These are phyloP conservation scores for Bergia sp. DNA, from an alignment of 92 coral and sea anemone species.

Conservation along the genomic window DNA sequence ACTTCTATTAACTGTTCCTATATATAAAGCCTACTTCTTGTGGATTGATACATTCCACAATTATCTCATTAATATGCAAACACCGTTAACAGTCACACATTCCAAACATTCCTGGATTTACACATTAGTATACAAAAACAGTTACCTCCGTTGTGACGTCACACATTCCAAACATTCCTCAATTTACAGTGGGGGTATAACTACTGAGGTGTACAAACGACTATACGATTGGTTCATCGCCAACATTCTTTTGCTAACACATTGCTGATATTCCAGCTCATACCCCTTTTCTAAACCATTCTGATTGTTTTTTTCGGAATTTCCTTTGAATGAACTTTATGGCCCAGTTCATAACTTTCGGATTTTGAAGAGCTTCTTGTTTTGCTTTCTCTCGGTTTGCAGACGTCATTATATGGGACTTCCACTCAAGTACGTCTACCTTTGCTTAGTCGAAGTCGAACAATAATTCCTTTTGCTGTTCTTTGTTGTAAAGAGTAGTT, in stretches of 20 bases:
- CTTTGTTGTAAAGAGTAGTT: conserved; percentile 50
- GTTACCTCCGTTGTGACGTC: too few relatives aligned
- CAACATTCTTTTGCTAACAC: conserved; percentile 48
- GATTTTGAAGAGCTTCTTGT: conserved; percentile 54
- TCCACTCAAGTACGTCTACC: conserved; percentile 65
- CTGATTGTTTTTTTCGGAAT: conserved; percentile 73
- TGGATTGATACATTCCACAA: too few relatives aligned
- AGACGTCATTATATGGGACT: conserved; percentile 71
- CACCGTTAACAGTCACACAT: too few relatives aligned
- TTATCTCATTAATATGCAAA: too few relatives aligned
- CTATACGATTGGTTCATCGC: neutral
- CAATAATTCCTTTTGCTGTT: conserved; percentile 56
- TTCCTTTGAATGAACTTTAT: conserved; percentile 72
- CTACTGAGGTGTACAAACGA: too few relatives aligned
- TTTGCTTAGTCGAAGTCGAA: conserved; percentile 58
- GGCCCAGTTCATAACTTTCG: conserved; percentile 72
- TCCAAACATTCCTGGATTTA: too few relatives aligned
- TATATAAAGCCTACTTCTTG: too few relatives aligned
- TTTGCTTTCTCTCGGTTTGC: conserved; percentile 76
- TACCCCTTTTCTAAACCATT: conserved; percentile 74
- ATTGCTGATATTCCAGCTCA: conserved; percentile 73
- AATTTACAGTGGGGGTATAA: too few relatives aligned
- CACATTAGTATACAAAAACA: too few relatives aligned
- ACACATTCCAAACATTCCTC: too few relatives aligned
- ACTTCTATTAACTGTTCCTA: too few relatives aligned